Base-by-base conservation (phyloP, 2,797 vertebrate species). In the Moxostoma hubbsi region DNA sequence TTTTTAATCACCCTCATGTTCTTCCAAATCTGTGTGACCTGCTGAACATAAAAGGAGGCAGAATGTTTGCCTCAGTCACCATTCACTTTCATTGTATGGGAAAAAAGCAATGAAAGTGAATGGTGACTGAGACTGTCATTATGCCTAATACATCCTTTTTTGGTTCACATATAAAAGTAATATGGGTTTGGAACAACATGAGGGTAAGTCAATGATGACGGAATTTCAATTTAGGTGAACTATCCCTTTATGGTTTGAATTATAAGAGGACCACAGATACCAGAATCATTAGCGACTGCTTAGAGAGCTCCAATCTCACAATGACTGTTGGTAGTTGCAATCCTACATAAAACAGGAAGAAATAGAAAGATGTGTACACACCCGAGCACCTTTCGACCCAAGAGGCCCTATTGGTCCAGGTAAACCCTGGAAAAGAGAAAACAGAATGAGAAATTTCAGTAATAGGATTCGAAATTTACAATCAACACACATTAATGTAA, bases 371-470 rank as follows among this genome's bases (percentile, higher is more conserved):
- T 6, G 12, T 77, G 54, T 53, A 86, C 85, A 80, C 76, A 86
- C 85, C 83, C 85, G 73, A 70, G 70, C 70, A 36, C 85, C 85
- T 85, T 86, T 85, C 76, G 83, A 79, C 67, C 85, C 85, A 5
- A 10, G 50, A 46, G 85, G 83, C 54, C 85, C 85, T 85, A 86
- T 77, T 5, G 85, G 83, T 54, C 85, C 85, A 16, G 85, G 83
- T 66, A 86, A 82, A 18, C 83, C 85, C 85, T 85, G 57, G 18
- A 73, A 80, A 59, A 75, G 64, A 82, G 49, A 75, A 59, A 73
- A 62, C 74, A 15, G 79, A 59, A 54, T 79, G 12, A 82, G 58
- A 76, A 12, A 58, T n/a, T 59, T 67, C 9, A 68, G 57, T n/a
- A 53, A 62, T 13, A 45, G 61, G 61, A 6, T 54, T 15, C 64